Evolutionary conservation across 2,797 vertebrate genomes (phyloP), one percentile per base, ranked within the genome.

Genomic region (Anolis apletophallus): DNA sequence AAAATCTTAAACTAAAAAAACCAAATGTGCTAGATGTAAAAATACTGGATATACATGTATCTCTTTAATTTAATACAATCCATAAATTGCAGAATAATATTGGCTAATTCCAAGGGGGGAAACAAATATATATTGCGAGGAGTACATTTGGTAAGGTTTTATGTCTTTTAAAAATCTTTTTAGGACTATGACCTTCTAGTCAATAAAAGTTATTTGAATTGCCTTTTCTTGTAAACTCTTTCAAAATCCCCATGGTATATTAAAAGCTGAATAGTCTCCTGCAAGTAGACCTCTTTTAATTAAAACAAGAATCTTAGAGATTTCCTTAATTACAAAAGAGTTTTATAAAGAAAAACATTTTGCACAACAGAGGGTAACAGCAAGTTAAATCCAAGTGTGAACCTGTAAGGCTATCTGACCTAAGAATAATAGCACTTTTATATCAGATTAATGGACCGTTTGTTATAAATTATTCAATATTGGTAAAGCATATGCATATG

Each of bases 361-460:
- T 85, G 13, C 40, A 0, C 7, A 0, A 88, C 50, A 14, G 0
- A 3, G 1, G 29, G 12, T 9, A 10, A 0, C 10, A 11, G 11
- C 34, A 36, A 32, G 76, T 12, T 78, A 78, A 19, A 36, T 21
- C 3, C 14, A 26, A 12, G 55, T 3, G 55, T 57, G 55, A 29
- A 7, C 16, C 12, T 21, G 19, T 2, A 23, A 17, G 29, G 54
- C 21, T 59, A 36, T 23, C 19, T 57, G 54, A 21, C 13, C 7
- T 21, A 59, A 34, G n/a, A 78, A 76, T 54, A 26, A 12, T 21
- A 72, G 17, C 72, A 21, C 2, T 74, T 21, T 26, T 50, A 23
- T 7, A 74, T 46, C 46, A 74, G 40, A 29, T 26, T 11, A 21
- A 74, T 11, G 6, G 36, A 14, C 36, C 46, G 36, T 73, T 21